Evolutionary conservation across 2,113 vertebrate genomes (phyloP).

Genomic region (Oreamnos americanus): DNA sequence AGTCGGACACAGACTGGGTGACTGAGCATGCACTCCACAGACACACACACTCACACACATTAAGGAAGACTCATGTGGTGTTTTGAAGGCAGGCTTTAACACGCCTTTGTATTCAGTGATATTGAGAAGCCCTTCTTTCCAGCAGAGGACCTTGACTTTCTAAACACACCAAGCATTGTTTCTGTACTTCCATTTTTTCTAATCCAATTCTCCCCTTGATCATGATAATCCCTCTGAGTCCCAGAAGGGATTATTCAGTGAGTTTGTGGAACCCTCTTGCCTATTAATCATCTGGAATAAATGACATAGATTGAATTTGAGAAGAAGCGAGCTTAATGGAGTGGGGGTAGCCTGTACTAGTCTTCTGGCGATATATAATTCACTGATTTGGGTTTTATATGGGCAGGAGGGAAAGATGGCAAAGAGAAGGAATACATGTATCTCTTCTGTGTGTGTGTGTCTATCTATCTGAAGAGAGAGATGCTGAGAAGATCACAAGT

Average conservation of each 20-base stretch:
- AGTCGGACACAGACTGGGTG: neutral
- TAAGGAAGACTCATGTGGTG: neutral
- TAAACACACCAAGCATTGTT: neutral
- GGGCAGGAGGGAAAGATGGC: neutral
- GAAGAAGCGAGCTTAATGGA: too few species aligned
- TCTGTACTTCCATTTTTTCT: neutral
- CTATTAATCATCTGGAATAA: neutral
- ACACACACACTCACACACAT: accelerated
- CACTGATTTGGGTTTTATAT: neutral
- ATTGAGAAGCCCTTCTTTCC: neutral
- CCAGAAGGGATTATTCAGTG: neutral
- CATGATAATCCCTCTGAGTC: neutral
- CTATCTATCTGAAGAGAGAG: neutral
- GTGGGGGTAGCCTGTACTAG: too few species aligned
- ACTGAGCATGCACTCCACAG: neutral
- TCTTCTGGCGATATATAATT: too few species aligned
- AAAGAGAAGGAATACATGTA: neutral
- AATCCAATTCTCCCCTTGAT: neutral
- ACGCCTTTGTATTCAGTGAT: neutral
- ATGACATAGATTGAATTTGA: neutral
- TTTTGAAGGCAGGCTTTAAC: neutral
- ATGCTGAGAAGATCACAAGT: neutral
- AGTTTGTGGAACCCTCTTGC: neutral
- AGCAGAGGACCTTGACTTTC: neutral
- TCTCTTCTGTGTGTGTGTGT: neutral